Evolutionary conservation across 2,888 invertebrate species (phyloP).

Genomic region (Chaetogeoica ovagalla): DNA sequence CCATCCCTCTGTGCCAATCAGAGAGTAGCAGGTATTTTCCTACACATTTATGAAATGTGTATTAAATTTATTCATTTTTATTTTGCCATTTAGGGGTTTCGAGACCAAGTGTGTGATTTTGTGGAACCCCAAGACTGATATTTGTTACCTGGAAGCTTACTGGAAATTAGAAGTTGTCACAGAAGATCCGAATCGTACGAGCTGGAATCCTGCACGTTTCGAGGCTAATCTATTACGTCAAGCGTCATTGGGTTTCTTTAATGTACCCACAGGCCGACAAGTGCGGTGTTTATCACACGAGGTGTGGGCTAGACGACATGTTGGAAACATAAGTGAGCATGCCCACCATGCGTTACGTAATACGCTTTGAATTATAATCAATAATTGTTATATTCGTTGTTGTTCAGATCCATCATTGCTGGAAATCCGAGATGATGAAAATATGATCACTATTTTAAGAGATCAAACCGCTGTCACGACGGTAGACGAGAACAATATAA

Average conservation of each 20-base stretch:
- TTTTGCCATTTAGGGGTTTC: slow-evolving; percentile 54
- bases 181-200: slow-evolving; percentile 53
- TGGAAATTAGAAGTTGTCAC: slow-evolving; percentile 53
- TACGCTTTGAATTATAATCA: neutral
- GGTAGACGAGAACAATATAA: slow-evolving; percentile 30
- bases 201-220: slow-evolving; percentile 55
- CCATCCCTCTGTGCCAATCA: slow-evolving; percentile 18
- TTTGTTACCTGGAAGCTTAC: slow-evolving; percentile 57
- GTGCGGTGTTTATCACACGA: slow-evolving; percentile 53
- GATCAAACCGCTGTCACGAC: slow-evolving; percentile 20
- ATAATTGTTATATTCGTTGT: neutral
- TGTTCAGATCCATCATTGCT: slow-evolving; percentile 51
- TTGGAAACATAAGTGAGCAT: slow-evolving; percentile 11
- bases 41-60: neutral
- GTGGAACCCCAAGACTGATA: slow-evolving; percentile 56
- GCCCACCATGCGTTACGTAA: neutral
- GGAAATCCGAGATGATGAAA: slow-evolving; percentile 54
- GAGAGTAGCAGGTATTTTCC: slow-evolving; percentile 37
- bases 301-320: slow-evolving; percentile 37
- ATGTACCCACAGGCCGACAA: slow-evolving; percentile 51
- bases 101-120: slow-evolving; percentile 57
- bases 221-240: slow-evolving; percentile 55
- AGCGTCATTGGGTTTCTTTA: slow-evolving; percentile 53
- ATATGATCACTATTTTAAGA: slow-evolving; percentile 54
- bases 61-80: neutral